Percentiles rank a stretch among this genome's conserved stretches.
phyloP scores from a whole-genome alignment of 2,113 vertebrate genomes.

The Plecturocebus donacophilus region DNA sequence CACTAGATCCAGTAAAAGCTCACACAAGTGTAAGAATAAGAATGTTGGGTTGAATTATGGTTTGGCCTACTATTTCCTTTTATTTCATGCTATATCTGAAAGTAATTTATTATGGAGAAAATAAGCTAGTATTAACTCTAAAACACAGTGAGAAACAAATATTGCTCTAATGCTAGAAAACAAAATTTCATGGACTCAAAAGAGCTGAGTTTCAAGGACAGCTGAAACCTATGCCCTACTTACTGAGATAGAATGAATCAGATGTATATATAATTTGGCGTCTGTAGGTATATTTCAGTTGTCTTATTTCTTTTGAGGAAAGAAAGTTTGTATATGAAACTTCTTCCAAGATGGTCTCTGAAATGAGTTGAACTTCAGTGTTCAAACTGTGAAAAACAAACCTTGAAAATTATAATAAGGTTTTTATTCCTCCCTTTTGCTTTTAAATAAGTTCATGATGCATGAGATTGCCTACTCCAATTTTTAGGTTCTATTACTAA shows the following conservation, averaged over 20 bases:
- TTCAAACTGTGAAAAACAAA: constrained; percentile 25
- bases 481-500: constrained; percentile 66
- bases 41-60: neutral
- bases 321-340: neutral
- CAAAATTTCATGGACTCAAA: neutral
- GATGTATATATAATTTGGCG: neutral
- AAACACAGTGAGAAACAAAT: constrained; percentile 43
- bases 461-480: constrained; percentile 14
- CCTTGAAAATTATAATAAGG: constrained; percentile 1
- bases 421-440: constrained; percentile 38
- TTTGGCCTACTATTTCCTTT: constrained; percentile 2
- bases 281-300: neutral
- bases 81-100: neutral
- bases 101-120: constrained; percentile 40
- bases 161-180: constrained; percentile 6
- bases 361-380: neutral
- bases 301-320: constrained; percentile 25
- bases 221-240: neutral
- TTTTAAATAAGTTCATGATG: constrained; percentile 24
- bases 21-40: neutral
- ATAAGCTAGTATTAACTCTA: neutral
- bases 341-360: neutral
- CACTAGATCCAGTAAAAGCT: neutral
- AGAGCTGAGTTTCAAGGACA: neutral
- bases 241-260: neutral